These are phyloP conservation scores for Brachyptera risi DNA, from an alignment of 2,888 invertebrate species.

Conservation along the genomic window DNA sequence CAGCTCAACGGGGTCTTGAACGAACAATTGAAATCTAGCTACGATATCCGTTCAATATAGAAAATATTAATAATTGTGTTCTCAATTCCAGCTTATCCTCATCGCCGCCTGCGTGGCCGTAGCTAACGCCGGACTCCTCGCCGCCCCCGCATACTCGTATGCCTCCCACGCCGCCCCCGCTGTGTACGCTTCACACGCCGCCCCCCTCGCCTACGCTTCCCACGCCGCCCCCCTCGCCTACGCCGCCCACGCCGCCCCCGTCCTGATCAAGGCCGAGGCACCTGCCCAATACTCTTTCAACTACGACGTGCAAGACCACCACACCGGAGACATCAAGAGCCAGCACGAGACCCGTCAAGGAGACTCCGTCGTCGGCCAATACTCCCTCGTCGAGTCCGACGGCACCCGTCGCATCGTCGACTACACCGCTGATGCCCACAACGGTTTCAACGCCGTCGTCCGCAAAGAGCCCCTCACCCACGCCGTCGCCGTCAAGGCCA, in stretches of 20 bases:
- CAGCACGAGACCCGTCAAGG: slow-evolving; percentile 45
- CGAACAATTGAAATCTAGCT: too few relatives aligned
- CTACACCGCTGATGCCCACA: slow-evolving; percentile 8
- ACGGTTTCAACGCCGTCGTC: slow-evolving; percentile 15
- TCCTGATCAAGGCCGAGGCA: slow-evolving; percentile 37
- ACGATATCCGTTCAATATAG: too few relatives aligned
- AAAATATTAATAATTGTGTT: too few relatives aligned
- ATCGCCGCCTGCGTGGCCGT: slow-evolving; percentile 1
- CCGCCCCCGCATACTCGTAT: slow-evolving; percentile 4
- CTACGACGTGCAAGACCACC: slow-evolving; percentile 52
- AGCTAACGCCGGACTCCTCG: background rate
- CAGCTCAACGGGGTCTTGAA: too few relatives aligned
- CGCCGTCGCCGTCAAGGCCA: background rate
- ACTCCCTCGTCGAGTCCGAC: slow-evolving; percentile 5
- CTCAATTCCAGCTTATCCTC: background rate
- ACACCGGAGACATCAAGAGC: slow-evolving; percentile 41
- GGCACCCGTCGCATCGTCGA: slow-evolving; percentile 7
- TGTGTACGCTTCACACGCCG: background rate
- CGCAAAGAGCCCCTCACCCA: background rate
- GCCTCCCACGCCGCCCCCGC: slow-evolving; percentile 1
- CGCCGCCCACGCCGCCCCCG: slow-evolving; percentile 5
- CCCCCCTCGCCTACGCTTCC: background rate
- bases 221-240: background rate
- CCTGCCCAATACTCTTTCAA: slow-evolving; percentile 49
- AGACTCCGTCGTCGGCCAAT: slow-evolving; percentile 2